These are phyloP conservation scores for Oscheius sp. DNA, from an alignment of 2,888 invertebrate species.

Conservation along the genomic window DNA sequence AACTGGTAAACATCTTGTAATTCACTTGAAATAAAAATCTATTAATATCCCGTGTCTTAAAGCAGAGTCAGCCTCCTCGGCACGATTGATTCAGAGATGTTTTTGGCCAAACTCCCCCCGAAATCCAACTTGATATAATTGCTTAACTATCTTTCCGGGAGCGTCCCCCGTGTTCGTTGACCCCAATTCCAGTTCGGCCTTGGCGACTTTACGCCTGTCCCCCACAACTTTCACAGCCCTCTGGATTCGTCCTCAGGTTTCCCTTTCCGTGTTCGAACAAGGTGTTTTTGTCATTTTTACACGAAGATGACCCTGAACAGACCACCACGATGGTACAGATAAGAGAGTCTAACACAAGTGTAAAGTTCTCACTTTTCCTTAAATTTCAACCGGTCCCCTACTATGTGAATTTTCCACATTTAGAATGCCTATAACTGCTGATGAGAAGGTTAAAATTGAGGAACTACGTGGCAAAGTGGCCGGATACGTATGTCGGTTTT, in stretches of 20 bases:
- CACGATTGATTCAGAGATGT: no score
- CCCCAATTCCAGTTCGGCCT: conserved; percentile 35
- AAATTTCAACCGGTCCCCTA: conserved; percentile 2
- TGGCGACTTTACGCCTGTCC: conserved; percentile 21
- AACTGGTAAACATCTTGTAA: conserved; percentile 18
- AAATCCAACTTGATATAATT: background rate
- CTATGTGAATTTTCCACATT: background rate
- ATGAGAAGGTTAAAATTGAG: conserved; percentile 55
- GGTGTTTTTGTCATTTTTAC: background rate
- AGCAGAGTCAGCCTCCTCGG: no score
- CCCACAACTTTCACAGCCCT: conserved; percentile 1
- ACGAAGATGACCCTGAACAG: background rate
- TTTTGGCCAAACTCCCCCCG: background rate
- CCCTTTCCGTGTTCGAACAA: background rate
- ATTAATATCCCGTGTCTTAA: conserved; percentile 8
- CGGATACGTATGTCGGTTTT: conserved; percentile 49
- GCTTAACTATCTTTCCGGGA: conserved; percentile 22
- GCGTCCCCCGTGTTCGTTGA: conserved; percentile 8
- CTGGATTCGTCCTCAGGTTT: conserved; percentile 2
- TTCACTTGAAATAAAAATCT: background rate
- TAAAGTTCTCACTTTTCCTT: conserved; percentile 1
- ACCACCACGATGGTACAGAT: background rate
- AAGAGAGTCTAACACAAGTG: background rate
- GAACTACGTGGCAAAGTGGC: conserved; percentile 55
- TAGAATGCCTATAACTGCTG: conserved; percentile 48